These are phyloP conservation scores for Phrynosoma platyrhinos DNA, from an alignment of 2,113 vertebrate genomes.

Conservation along the genomic window DNA sequence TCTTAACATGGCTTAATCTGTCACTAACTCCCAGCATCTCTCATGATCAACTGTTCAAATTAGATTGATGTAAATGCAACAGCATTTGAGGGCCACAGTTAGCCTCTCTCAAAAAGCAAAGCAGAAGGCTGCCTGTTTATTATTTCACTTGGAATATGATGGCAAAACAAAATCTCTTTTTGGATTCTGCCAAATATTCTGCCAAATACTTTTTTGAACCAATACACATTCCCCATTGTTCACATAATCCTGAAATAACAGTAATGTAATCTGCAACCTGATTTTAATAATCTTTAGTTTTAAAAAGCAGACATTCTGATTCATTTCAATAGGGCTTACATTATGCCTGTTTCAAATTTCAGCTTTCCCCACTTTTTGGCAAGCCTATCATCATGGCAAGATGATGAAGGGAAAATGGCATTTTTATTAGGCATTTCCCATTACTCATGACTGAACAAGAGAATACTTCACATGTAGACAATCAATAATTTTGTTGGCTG, in stretches of 20 bases:
- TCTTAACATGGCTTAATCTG: too few relatives aligned
- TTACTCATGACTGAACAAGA: neutral
- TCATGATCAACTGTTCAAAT: neutral
- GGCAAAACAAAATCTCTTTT: neutral
- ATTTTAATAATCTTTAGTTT: neutral
- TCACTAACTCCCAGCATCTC: neutral
- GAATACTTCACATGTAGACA: slow-evolving; percentile 9
- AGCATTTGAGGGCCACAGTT: neutral
- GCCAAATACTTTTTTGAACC: neutral
- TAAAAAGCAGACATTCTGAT: neutral
- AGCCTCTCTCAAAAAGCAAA: too few relatives aligned
- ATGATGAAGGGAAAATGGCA: neutral
- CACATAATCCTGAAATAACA: neutral
- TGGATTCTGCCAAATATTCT: too few relatives aligned
- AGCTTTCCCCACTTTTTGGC: neutral
- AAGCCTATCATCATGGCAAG: neutral
- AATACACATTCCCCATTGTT: neutral
- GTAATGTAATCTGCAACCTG: neutral
- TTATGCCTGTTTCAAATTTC: neutral
- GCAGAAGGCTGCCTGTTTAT: too few relatives aligned
- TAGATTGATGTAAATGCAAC: neutral
- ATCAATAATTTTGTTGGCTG: slow-evolving; percentile 58
- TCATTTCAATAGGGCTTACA: neutral
- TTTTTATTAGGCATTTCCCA: slow-evolving; percentile 10
- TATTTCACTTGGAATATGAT: neutral